Base-by-base conservation (phyloP, 2,797 vertebrate genomes). In the Borostomias antarcticus region DNA sequence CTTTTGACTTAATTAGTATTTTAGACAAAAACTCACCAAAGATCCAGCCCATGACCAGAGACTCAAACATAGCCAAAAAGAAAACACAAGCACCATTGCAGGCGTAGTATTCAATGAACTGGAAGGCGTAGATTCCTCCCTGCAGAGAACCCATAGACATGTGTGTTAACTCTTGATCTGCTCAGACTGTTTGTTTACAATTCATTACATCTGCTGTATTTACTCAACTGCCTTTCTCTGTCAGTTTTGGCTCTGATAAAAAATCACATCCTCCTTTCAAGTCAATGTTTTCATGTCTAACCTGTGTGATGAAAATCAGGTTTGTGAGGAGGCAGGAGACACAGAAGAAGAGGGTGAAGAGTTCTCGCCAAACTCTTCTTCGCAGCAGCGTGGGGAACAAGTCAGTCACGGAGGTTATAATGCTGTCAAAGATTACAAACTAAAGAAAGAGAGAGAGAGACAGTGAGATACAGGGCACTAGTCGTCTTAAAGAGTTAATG, bases 91-190 rank as follows among this genome's bases (percentile, higher is more conserved):
- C 89, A 32, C 94, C 92, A 0, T 91, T 93, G 52, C 83, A 86
- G 15, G 90, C 91, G 0, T 95, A 95, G 70, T 93, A 93, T 74
- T 95, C 93, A 62, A 95, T 91, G 3, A 96, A 89, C 74, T 93
- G 92, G 80, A 95, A 94, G 68, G 95, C 61, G 37, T 94, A 95
- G 85, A 94, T 90, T 1, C 94, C 75, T 17, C 76, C 76, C 81
- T 86, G 10, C 5, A 53, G 17, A 21, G 43, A 40, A 40, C 35
- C 2, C 35, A 40, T 13, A 40, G 15, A 13, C 35, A 40, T 40
- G 35, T 40, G 10, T 0, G 6, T 40, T 0, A 10, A 10, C 2
- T 37, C 35, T 7, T 7, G 9, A 40, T n/a, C n/a, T n/a, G n/a
- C n/a, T n/a, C n/a, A n/a, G n/a, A n/a, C n/a, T n/a, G n/a, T n/a